Conservation (phyloP, 2,113 vertebrate species). For the Ia io region DNA sequence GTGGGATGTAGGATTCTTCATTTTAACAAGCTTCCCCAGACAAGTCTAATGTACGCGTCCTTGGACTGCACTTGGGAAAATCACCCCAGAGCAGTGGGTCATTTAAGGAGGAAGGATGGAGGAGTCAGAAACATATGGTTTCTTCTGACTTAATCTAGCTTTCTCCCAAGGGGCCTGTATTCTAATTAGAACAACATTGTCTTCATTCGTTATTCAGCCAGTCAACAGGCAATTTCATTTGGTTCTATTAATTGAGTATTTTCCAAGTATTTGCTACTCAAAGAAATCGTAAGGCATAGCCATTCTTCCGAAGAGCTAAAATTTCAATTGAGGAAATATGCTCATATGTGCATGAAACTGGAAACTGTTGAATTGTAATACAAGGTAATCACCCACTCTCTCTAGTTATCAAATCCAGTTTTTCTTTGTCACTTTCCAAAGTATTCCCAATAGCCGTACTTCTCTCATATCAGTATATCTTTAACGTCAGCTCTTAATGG, state of each 20-base stretch:
- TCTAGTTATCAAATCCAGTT: background rate
- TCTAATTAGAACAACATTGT: constrained; percentile 32
- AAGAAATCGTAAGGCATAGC: constrained; percentile 20
- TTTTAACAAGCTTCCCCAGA: background rate
- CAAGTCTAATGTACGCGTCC: background rate
- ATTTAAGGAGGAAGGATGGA: constrained; percentile 31
- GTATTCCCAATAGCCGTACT: background rate
- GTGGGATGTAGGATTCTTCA: background rate
- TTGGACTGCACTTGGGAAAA: constrained; percentile 1
- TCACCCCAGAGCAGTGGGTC: background rate
- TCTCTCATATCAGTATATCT: background rate
- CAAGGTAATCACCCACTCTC: background rate
- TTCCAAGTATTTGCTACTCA: constrained; percentile 16
- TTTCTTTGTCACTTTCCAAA: constrained; percentile 46
- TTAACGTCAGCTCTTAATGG: constrained; percentile 35
- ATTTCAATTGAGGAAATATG: constrained; percentile 9
- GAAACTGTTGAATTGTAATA: background rate
- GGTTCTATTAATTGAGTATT: constrained; percentile 8
- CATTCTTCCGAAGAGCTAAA: constrained; percentile 34
- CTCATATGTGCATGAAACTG: background rate
- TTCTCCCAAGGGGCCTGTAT: constrained; percentile 25
- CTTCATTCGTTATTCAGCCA: constrained; percentile 34
- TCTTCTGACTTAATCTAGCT: constrained; percentile 33
- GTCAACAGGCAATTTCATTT: constrained; percentile 43
- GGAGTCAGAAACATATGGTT: constrained; percentile 7